phyloP scores from a whole-genome alignment of 1,140 invertebrate species.

The Halesus radiatus region DNA sequence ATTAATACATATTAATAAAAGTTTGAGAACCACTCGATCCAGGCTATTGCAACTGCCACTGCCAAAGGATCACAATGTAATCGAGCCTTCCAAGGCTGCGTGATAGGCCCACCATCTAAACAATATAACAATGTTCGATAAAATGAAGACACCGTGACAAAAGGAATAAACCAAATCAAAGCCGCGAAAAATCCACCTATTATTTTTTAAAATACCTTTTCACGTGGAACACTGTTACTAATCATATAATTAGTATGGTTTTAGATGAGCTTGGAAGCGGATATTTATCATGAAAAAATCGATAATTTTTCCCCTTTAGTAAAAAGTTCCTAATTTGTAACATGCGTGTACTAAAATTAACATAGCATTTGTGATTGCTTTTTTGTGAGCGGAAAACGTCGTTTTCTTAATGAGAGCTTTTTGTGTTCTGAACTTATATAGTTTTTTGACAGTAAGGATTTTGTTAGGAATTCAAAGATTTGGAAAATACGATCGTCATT shows the following conservation, averaged over 20 bases:
- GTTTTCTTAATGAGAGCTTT: no score
- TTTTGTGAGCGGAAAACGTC: no score
- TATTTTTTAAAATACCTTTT: no score
- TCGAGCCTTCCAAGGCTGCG: neutral
- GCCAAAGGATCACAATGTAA: slow-evolving; percentile 4
- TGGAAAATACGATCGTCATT: neutral
- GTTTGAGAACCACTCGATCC: neutral
- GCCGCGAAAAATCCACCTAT: no score
- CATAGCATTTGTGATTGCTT: no score
- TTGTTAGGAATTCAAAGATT: neutral
- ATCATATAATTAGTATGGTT: no score
- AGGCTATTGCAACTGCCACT: slow-evolving; percentile 5
- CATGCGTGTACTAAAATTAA: no score
- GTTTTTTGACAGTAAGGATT: neutral
- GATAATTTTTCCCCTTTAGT: no score
- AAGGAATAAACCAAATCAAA: neutral
- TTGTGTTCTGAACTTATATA: neutral
- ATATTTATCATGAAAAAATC: no score
- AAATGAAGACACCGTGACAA: neutral
- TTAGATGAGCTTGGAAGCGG: no score
- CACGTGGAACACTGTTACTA: no score
- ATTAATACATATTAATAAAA: neutral
- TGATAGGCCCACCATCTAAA: neutral
- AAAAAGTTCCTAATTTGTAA: no score
- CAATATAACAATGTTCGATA: neutral